phyloP scores from a whole-genome alignment of 2,797 vertebrate genomes.

The Glyptemys insculpta region DNA sequence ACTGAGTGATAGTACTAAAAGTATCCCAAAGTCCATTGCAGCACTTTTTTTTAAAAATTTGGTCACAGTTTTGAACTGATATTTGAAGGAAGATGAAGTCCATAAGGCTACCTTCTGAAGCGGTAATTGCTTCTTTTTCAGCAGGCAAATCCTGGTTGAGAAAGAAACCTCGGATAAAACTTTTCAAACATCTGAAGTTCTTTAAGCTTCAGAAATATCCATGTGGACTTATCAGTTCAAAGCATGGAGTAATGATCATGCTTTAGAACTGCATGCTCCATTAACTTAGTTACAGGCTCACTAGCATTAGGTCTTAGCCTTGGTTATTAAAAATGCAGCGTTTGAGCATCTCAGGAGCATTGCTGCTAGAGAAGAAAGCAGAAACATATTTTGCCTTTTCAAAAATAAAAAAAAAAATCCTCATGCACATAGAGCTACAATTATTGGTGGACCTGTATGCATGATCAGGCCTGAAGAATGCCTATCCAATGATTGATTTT shows the following conservation, averaged over 20 bases:
- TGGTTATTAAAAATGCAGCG: constrained; percentile 44
- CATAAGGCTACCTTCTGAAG: no score
- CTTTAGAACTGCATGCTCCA: not conserved
- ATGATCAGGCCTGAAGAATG: not conserved
- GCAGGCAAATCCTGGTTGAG: not conserved
- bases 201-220: constrained; percentile 1
- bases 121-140: not conserved
- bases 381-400: constrained; percentile 19
- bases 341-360: constrained; percentile 31
- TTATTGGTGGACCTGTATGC: not conserved
- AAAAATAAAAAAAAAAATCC: not conserved
- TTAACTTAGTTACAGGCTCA: constrained; percentile 15
- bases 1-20: not conserved
- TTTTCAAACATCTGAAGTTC: constrained; percentile 13
- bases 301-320: not conserved
- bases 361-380: constrained; percentile 30
- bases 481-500: not conserved
- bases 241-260: constrained; percentile 33
- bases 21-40: not conserved
- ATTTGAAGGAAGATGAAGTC: not conserved
- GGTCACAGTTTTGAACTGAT: not conserved
- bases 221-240: constrained; percentile 4
- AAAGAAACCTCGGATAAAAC: not conserved
- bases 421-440: accelerated
- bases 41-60: not conserved